Evolutionary conservation across 2,888 invertebrate species (phyloP), one percentile per base, ranked within the genome.

Genomic region (Apeira syringaria): DNA sequence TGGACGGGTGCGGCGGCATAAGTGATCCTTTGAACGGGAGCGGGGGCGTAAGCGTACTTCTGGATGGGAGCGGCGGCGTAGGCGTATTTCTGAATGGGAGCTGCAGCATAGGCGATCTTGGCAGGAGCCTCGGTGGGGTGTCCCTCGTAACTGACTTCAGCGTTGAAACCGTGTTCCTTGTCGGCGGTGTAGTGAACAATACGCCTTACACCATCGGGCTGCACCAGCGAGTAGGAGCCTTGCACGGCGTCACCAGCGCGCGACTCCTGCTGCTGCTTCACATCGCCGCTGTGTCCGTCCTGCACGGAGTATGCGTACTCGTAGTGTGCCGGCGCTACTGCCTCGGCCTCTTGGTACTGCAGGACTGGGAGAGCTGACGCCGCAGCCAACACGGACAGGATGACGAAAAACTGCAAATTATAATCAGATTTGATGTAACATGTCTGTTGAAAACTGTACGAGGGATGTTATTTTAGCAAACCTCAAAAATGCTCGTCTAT

Each of bases 101-200:
- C 54, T 4, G 61, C 50, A 6, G 17, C 17, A 2, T 67, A 67
- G 35, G 58, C 55, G 8, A 32, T 20, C 36, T 44, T 26, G 22
- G 43, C 45, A 28, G 48, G 32, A 22, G 62, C 58, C 6, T 66
- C 61, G 51, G 69, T 56, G 27, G 84, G 80, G 35, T 79, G 76
- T 8, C 87, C 85, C 53, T 90, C 87, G 60, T 87, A 86, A 31
- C 80, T 80, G 9, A 89, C 89, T 42, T 70, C 64, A 17, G 90
- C 89, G 69, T 84, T 87, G 76, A 89, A 90, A 28, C 90, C 90
- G 62, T 80, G 61, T 44, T 64, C 76, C 37, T 75, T 71, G 64
- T 88, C 87, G 11, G 87, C 64, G 60, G 82, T 77, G 76, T 89
- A 89, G 44, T 87, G 85, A 3, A 89, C 89, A 47, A 88, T 77